Base-by-base conservation (phyloP, 2,888 invertebrate genomes). In the Perithous albicinctus region DNA sequence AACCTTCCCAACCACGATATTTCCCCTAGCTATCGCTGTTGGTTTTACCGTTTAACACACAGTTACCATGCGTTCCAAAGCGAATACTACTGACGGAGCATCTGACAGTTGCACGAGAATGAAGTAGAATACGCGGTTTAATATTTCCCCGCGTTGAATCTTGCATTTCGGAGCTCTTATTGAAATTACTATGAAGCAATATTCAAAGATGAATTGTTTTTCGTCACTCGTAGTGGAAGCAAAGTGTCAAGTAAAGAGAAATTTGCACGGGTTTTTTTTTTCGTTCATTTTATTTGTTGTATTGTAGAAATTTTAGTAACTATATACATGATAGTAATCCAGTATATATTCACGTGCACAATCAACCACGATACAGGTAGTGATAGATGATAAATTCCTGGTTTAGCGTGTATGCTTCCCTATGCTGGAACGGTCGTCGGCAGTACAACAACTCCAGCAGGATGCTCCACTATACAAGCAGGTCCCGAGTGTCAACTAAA, bases 1-100 rank as follows among this genome's bases (percentile, higher is more conserved):
- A 77, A 76, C 81, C 61, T 77, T 80, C 72, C 77, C 76, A 78
- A 66, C 76, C 48, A 63, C 73, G 46, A 69, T 54, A 54, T 48
- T 72, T 66, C 51, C 63, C 67, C 78, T 75, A 83, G 84, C 82
- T 83, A 78, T 83, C 80, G 82, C 84, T 88, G 88, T 89, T 89
- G 87, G 87, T 89, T 90, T 90, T 89, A 89, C 88, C 88, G 89
- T 89, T 89, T 90, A 90, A 88, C 89, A 87, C 86, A 85, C 84
- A 87, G 88, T 88, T 88, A 86, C 85, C 86, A 85, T 87, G 87
- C 89, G 87, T 90, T 89, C 83, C 83, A 54, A 59, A 72, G 84
- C 61, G 85, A 87, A 85, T 86, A 85, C 80, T 82, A 18, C 48
- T 51, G 64, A 46, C 41, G 59, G 20, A 61, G 66, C 29, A 66